Conservation (phyloP, 2,113 vertebrate species). For the Hydropotes inermis region DNA sequence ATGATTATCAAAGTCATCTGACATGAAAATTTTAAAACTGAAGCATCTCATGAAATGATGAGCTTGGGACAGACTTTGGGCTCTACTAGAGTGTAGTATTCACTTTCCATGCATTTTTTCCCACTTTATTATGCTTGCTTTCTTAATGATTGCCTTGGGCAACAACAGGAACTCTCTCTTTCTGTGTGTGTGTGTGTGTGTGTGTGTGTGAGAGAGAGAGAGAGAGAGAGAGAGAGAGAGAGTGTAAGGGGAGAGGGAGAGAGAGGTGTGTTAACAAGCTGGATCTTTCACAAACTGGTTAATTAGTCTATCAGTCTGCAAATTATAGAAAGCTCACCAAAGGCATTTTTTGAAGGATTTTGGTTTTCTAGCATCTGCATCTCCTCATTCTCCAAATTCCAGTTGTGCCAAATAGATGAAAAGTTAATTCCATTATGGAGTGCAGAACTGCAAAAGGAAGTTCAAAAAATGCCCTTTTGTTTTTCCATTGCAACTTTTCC, state of each 20-base stretch:
- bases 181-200: neutral
- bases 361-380: neutral
- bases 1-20: neutral
- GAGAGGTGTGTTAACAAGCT: neutral
- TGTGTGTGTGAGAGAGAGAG: neutral
- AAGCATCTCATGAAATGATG: neutral
- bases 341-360: neutral
- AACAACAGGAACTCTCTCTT: neutral
- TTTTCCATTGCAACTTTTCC: neutral
- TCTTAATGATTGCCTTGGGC: neutral
- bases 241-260: no score
- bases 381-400: neutral
- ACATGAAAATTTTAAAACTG: neutral
- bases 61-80: neutral
- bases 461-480: neutral
- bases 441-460: neutral
- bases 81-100: neutral
- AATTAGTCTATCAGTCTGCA: neutral
- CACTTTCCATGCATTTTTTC: neutral
- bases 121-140: neutral
- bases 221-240: no score
- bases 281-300: neutral
- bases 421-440: neutral
- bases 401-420: neutral
- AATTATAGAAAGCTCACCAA: constrained; percentile 27